phyloP scores from a whole-genome alignment of 1,140 invertebrate species.

The Drosophila pseudoananassae region DNA sequence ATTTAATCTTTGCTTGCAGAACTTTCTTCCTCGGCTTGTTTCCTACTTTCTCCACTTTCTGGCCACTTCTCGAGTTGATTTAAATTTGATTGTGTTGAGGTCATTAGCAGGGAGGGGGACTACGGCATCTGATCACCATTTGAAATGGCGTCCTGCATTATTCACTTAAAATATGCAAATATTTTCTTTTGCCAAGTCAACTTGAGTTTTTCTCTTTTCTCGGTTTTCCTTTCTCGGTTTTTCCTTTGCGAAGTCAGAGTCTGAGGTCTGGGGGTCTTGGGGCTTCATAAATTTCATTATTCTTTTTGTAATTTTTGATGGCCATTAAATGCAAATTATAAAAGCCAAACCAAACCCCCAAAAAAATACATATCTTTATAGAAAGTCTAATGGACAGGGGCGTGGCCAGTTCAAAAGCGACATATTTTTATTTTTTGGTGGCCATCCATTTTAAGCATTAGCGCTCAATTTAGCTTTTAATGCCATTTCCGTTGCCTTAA shows the following conservation, averaged over 20 bases:
- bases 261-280: not conserved
- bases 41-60: not conserved
- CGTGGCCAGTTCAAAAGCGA: constrained; percentile 11
- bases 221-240: constrained; percentile 16
- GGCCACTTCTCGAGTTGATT: constrained; percentile 36
- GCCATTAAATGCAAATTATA: constrained; percentile 81
- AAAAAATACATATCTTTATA: constrained; percentile 2
- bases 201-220: constrained; percentile 10
- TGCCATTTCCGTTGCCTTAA: constrained; percentile 77
- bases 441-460: constrained; percentile 60
- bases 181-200: constrained; percentile 57
- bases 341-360: constrained; percentile 52
- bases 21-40: not conserved
- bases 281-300: constrained; percentile 66
- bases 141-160: constrained; percentile 52
- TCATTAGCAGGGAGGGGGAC: constrained; percentile 35
- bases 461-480: constrained; percentile 81
- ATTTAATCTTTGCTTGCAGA: constrained; percentile 22
- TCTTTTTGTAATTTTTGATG: constrained; percentile 74
- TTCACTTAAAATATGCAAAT: constrained; percentile 71
- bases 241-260: not conserved
- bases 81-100: constrained; percentile 50
- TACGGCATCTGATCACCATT: constrained; percentile 49
- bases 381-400: constrained; percentile 41
- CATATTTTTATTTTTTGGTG: constrained; percentile 48